Percentiles rank a stretch among this genome's conserved stretches.
These are phyloP conservation scores for Microcebus griseorufus DNA, from an alignment of 2,113 vertebrate species.

Conservation along the genomic window DNA sequence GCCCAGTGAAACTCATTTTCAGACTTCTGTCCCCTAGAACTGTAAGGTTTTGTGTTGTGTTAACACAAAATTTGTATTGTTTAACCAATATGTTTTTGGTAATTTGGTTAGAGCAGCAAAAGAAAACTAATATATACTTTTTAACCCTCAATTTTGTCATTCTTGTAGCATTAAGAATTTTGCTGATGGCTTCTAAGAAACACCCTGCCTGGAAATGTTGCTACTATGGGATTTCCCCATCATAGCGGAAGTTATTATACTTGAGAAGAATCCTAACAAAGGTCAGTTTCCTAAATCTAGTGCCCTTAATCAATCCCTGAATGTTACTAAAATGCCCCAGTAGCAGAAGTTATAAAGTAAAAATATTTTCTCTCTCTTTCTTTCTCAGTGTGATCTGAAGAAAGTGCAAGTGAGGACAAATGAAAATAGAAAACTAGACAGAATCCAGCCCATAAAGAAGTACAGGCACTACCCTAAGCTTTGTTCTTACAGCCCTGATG, in stretches of 20 bases:
- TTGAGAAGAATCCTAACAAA: slow-evolving; percentile 2
- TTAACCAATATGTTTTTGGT: background rate
- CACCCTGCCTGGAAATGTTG: background rate
- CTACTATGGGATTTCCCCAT: background rate
- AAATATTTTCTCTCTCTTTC: background rate
- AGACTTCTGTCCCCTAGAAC: background rate
- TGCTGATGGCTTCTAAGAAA: slow-evolving; percentile 27
- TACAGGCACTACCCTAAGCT: background rate
- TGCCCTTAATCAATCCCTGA: background rate
- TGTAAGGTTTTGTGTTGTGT: background rate
- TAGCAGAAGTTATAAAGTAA: background rate
- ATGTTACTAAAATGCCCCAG: background rate
- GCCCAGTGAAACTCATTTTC: background rate
- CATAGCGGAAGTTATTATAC: background rate
- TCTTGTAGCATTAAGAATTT: background rate
- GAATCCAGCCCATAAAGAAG: background rate
- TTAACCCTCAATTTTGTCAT: background rate
- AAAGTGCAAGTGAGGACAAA: background rate
- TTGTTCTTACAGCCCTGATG: background rate
- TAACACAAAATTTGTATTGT: background rate
- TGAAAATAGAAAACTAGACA: background rate
- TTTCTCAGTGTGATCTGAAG: background rate
- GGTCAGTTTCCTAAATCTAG: slow-evolving; percentile 20
- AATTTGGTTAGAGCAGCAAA: background rate
- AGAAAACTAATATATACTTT: background rate